These are phyloP conservation scores for Phylloscopus trochiloides DNA, from an alignment of 2,113 vertebrate species.

Conservation along the genomic window DNA sequence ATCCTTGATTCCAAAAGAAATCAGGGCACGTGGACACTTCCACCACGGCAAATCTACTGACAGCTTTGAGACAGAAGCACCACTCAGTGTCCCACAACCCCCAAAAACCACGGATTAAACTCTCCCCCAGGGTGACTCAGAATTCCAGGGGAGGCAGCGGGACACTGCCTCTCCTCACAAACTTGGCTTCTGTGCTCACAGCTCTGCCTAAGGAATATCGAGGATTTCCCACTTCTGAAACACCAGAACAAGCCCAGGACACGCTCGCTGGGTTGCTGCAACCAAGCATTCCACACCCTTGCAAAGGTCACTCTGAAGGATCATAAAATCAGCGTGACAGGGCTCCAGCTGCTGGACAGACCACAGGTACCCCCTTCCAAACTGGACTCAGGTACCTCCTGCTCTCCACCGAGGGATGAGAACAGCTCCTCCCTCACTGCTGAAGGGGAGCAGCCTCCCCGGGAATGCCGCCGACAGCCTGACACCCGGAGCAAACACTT, in stretches of 20 bases:
- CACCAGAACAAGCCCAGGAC: background rate
- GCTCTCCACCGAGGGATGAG: background rate
- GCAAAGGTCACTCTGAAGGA: background rate
- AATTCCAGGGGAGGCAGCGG: background rate
- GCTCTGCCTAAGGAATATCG: rapidly evolving
- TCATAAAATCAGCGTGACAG: rapidly evolving
- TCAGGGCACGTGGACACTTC: background rate
- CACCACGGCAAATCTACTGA: rapidly evolving
- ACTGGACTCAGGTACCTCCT: background rate
- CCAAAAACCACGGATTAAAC: background rate
- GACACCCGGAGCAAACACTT: background rate
- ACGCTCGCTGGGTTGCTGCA: background rate
- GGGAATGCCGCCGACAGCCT: background rate
- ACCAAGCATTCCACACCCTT: rapidly evolving
- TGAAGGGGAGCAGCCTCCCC: rapidly evolving
- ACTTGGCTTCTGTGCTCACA: background rate
- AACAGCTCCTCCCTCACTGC: background rate
- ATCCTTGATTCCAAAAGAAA: background rate
- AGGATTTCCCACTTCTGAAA: background rate
- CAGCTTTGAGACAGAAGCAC: background rate
- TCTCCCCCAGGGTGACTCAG: rapidly evolving
- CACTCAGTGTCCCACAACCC: background rate
- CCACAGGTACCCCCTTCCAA: background rate
- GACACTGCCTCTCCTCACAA: background rate
- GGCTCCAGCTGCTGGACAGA: background rate